Evolutionary conservation across 2,888 invertebrate genomes (phyloP), one percentile per base, ranked within the genome.

Genomic region (Trachelus stipa): DNA sequence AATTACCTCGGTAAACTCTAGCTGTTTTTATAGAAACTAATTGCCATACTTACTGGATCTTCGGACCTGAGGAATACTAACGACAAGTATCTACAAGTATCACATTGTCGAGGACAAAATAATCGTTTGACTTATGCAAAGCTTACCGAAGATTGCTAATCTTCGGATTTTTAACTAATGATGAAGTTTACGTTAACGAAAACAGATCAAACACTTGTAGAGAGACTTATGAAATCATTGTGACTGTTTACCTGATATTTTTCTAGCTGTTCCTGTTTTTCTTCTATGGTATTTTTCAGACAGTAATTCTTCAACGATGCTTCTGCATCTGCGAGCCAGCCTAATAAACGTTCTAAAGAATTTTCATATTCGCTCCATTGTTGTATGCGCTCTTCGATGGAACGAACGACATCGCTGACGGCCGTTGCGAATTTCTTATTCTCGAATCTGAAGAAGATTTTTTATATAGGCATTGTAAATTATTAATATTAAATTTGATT

Each of bases 321-420:
- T 92, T 98, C 98, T 0, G 97, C 96, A 81, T 98, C 97, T 74
- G 94, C 94, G 79, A 98, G 92, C 97, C 98, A 98, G 74, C 94
- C 94, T 78, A 97, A 94, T 74, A 98, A 93, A 73, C 96, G 94
- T 84, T 97, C 97, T 85, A 97, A 94, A 1, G 96, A 96, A 82
- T 94, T 94, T 89, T 98, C 98, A 90, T 98, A 98, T 85, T 97
- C 97, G 81, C 95, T 95, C 98, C 98, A 98, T 91, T 97, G 96
- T 84, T 96, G 95, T 82, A 98, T 94, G 83, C 97, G 95, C 84
- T 96, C 96, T 91, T 97, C 97, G 56, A 98, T 93, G 34, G 95
- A 95, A 81, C 96, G 95, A 85, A 95, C 94, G 0, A 96, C 96
- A 87, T 97, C 97, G 83, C 94, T 94, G 56, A 97, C 92, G 0